Evolutionary conservation across 2,113 vertebrate species (phyloP).

Genomic region (Indicator indicator): DNA sequence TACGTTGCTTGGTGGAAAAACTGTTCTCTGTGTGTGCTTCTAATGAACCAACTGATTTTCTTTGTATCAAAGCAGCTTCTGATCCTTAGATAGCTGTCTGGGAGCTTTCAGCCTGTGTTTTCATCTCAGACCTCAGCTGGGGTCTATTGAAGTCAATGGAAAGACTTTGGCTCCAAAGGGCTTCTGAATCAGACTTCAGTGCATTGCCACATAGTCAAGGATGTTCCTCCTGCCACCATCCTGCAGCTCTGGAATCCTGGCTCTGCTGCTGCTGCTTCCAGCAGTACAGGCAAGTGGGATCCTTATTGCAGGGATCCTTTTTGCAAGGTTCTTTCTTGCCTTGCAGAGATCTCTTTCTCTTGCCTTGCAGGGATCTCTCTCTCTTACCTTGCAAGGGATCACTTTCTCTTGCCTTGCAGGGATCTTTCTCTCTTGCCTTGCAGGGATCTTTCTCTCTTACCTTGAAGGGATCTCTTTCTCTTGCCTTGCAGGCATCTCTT

Average conservation of each 20-base stretch:
- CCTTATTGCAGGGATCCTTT: no score
- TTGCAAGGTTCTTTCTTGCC: neutral
- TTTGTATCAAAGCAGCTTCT: neutral
- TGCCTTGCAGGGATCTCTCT: neutral
- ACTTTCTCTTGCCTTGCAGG: neutral
- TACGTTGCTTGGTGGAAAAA: rapidly evolving
- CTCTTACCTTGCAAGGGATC: neutral
- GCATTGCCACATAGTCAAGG: rapidly evolving
- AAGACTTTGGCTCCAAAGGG: neutral
- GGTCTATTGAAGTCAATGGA: neutral
- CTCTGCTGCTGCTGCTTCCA: neutral
- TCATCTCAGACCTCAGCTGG: neutral
- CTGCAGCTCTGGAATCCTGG: neutral
- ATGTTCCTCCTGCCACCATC: rapidly evolving
- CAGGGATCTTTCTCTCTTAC: neutral
- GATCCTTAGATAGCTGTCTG: neutral
- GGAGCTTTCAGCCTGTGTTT: neutral
- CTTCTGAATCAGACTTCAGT: rapidly evolving
- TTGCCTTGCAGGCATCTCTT: neutral
- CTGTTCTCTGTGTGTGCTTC: neutral
- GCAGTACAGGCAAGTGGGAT: neutral
- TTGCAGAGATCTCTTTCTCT: neutral
- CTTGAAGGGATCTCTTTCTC: neutral
- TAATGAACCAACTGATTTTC: neutral
- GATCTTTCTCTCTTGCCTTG: no score